phyloP scores from a whole-genome alignment of 2,888 invertebrate genomes.

The Parnassius smintheus region DNA sequence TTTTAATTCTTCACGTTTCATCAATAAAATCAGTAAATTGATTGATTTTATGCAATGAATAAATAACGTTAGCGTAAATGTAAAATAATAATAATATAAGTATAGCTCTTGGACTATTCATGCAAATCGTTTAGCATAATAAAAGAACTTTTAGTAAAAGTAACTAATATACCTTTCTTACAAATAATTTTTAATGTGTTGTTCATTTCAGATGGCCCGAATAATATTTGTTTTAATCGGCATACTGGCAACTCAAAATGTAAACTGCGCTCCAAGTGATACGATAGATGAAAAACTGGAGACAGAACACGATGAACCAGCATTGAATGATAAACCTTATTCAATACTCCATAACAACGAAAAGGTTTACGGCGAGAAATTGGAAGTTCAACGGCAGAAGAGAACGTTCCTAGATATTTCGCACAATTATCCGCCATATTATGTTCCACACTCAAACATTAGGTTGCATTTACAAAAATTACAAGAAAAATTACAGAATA shows the following conservation, averaged over 20 bases:
- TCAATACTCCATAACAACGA: conserved; percentile 35
- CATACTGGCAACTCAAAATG: conserved; percentile 47
- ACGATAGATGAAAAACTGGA: conserved; percentile 29
- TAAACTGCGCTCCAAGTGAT: conserved; percentile 52
- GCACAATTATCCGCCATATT: conserved; percentile 23
- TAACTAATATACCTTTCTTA: too few relatives aligned
- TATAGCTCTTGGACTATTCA: too few relatives aligned
- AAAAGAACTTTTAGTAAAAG: too few relatives aligned
- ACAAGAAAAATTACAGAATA: conserved; percentile 3
- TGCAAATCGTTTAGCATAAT: too few relatives aligned
- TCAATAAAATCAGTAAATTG: too few relatives aligned
- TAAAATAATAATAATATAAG: too few relatives aligned
- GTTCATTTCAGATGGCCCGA: conserved; percentile 63
- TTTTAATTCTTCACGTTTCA: too few relatives aligned
- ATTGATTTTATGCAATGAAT: too few relatives aligned
- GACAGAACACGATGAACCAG: conserved; percentile 33
- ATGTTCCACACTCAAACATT: conserved; percentile 9
- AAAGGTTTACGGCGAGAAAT: conserved; percentile 32
- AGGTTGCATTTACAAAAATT: conserved; percentile 15
- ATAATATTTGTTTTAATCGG: conserved; percentile 40
- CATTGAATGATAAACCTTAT: conserved; percentile 37
- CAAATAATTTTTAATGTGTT: conserved; percentile 2
- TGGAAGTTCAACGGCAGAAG: conserved; percentile 42
- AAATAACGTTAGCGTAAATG: too few relatives aligned
- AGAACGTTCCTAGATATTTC: conserved; percentile 40